phyloP scores from a whole-genome alignment of 1,140 invertebrate species.

The Eulimnadia texana region DNA sequence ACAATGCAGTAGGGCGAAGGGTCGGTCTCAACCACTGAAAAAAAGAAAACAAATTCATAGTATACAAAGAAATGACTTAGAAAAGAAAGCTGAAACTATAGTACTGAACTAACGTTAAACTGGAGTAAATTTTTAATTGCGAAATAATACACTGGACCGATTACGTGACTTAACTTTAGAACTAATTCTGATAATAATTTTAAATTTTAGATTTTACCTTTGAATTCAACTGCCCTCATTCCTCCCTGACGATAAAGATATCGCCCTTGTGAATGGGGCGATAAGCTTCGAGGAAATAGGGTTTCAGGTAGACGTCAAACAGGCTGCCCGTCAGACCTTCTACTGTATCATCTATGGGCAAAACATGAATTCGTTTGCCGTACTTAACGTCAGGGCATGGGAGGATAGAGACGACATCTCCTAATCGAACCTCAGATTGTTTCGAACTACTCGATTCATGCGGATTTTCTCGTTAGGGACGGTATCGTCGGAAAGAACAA shows the following conservation, averaged over 20 bases:
- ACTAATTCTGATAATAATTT: too few relatives aligned
- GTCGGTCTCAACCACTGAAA: slow-evolving; percentile 83
- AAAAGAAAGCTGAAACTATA: too few relatives aligned
- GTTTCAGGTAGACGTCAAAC: slow-evolving; percentile 97
- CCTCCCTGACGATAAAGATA: slow-evolving; percentile 94
- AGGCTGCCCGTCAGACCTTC: slow-evolving; percentile 94
- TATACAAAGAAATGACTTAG: too few relatives aligned
- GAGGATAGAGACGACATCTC: slow-evolving; percentile 87
- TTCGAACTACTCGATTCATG: slow-evolving; percentile 95
- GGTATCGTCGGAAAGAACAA: slow-evolving; percentile 90
- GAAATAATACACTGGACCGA: too few relatives aligned
- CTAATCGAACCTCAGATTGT: slow-evolving; percentile 93
- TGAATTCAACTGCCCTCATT: slow-evolving; percentile 98
- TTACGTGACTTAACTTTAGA: too few relatives aligned
- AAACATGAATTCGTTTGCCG: slow-evolving; percentile 92
- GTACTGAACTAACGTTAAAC: too few relatives aligned
- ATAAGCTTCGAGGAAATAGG: slow-evolving; percentile 98
- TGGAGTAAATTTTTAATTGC: too few relatives aligned
- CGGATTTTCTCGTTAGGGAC: slow-evolving; percentile 95
- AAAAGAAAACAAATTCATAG: too few relatives aligned
- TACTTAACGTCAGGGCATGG: slow-evolving; percentile 96
- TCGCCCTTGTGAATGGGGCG: slow-evolving; percentile 96
- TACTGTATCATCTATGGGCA: slow-evolving; percentile 98
- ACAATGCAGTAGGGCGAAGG: slow-evolving; percentile 97
- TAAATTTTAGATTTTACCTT: too few relatives aligned